Evolutionary conservation across 1,140 invertebrate genomes (phyloP).

Genomic region (Ptiloglossa arizonensis): DNA sequence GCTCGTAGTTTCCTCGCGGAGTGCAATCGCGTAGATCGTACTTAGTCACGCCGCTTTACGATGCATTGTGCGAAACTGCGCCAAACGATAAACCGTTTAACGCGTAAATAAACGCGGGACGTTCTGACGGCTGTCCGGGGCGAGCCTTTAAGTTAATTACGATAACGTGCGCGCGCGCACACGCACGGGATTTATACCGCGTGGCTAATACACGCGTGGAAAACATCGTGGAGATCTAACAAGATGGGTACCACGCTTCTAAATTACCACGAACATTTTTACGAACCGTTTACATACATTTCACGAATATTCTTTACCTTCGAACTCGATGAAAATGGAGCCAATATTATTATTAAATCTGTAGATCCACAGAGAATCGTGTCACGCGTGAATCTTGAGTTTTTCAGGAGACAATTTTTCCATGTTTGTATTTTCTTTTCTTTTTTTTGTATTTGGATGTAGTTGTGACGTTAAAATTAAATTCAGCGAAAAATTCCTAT

Average conservation of each 20-base stretch:
- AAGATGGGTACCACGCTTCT: not conserved
- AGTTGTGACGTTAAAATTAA: too few species aligned
- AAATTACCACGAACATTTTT: not conserved
- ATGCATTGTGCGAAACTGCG: constrained; percentile 14
- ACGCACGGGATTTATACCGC: not conserved
- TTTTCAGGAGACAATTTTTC: too few species aligned
- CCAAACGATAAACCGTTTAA: constrained; percentile 25
- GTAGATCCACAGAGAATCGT: too few species aligned
- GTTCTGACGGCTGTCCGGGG: too few species aligned
- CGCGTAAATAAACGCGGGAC: constrained; percentile 10
- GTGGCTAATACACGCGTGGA: not conserved
- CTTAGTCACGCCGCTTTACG: constrained; percentile 34
- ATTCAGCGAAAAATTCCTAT: too few species aligned
- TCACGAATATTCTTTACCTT: too few species aligned
- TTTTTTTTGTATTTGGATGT: too few species aligned
- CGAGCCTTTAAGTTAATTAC: constrained; percentile 7
- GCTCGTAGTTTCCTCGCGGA: not conserved
- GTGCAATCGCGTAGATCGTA: constrained; percentile 11
- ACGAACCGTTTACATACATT: too few species aligned
- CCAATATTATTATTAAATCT: too few species aligned
- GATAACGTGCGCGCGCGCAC: not conserved
- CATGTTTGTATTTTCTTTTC: too few species aligned
- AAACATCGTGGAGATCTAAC: not conserved
- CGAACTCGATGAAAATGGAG: too few species aligned
- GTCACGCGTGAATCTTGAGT: too few species aligned